Percentiles rank a stretch among this genome's conserved stretches.
Conservation (phyloP, 2,113 vertebrate species). For the Microcebus murinus region DNA sequence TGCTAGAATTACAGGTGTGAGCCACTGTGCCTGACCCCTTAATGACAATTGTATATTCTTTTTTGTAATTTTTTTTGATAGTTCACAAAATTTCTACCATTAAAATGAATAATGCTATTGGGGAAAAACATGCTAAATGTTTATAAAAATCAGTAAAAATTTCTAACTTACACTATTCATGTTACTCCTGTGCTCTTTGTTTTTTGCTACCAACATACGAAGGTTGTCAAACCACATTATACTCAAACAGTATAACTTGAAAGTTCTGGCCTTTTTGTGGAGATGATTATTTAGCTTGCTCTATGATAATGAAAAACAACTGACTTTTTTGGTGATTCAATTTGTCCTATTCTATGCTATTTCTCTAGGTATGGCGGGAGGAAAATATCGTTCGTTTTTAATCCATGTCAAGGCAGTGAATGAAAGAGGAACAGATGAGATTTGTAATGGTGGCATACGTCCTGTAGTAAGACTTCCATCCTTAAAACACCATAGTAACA, state of each 20-base stretch:
- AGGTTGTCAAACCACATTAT: neutral
- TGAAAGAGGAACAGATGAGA: conserved; percentile 94
- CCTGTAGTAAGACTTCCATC: conserved; percentile 95
- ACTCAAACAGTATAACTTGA: neutral
- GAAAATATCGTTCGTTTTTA: conserved; percentile 99
- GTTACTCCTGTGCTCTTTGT: neutral
- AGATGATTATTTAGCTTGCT: conserved; percentile 36
- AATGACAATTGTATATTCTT: no score
- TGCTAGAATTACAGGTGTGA: no score
- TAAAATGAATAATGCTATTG: neutral
- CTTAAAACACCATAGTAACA: conserved; percentile 92
- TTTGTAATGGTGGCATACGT: conserved; percentile 88
- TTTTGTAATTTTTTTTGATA: neutral
- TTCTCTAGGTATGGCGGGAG: conserved; percentile 95
- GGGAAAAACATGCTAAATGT: neutral
- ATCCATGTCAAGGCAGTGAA: conserved; percentile 97
- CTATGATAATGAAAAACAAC: neutral
- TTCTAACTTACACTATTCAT: neutral
- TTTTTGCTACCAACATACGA: neutral
- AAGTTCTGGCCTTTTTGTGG: neutral
- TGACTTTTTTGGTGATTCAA: conserved; percentile 1
- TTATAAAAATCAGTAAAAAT: neutral
- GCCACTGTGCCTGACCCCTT: no score
- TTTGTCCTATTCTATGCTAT: neutral
- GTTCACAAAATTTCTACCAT: neutral